phyloP scores from a whole-genome alignment of 2,797 vertebrate species.

The Eremophila alpestris region DNA sequence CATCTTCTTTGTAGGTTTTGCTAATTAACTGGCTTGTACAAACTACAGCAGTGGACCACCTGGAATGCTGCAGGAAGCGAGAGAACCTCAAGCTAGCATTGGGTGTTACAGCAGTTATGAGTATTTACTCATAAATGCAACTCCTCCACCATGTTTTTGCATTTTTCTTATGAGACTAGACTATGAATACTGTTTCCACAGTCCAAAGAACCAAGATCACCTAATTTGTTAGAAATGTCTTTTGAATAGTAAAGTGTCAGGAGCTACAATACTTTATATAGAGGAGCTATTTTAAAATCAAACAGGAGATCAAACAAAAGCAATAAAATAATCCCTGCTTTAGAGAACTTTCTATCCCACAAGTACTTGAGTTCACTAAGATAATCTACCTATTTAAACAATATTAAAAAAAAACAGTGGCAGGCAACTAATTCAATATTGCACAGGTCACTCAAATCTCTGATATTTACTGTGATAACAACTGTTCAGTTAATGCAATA shows the following conservation, averaged over 20 bases:
- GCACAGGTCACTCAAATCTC: background rate
- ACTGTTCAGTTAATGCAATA: background rate
- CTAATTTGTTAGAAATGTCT: background rate
- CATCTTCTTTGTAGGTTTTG: background rate
- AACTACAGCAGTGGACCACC: background rate
- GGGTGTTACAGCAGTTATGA: background rate
- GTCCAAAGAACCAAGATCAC: background rate
- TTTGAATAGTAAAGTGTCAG: background rate
- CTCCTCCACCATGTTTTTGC: background rate
- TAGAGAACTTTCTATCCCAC: background rate
- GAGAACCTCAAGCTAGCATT: background rate
- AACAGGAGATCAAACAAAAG: background rate
- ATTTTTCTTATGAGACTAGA: background rate
- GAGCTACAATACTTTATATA: background rate
- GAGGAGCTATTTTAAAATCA: background rate
- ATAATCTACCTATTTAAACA: background rate
- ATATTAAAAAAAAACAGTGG: background rate
- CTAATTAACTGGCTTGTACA: background rate
- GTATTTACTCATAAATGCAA: background rate
- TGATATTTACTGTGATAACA: background rate
- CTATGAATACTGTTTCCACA: background rate
- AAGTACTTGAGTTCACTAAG: background rate
- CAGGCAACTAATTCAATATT: background rate
- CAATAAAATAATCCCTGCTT: background rate
- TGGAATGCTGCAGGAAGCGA: background rate